These are phyloP conservation scores for Theropithecus gelada DNA, from an alignment of 2,113 vertebrate genomes.

Conservation along the genomic window DNA sequence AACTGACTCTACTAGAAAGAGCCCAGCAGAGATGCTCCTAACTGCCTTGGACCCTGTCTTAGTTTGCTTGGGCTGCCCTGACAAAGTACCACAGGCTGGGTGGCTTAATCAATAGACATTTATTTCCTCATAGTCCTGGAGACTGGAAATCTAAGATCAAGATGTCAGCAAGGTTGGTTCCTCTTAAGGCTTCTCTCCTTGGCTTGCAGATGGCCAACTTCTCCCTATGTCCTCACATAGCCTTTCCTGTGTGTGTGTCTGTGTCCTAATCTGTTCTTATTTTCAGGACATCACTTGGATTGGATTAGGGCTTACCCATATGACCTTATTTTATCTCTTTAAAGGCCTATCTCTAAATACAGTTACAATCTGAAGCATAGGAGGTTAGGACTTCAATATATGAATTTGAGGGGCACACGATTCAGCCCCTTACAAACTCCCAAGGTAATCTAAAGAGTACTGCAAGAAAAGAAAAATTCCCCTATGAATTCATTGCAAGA, in stretches of 20 bases:
- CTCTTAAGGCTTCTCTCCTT: neutral
- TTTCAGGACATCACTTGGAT: neutral
- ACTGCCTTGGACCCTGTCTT: neutral
- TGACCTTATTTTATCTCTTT: neutral
- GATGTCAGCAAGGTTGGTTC: neutral
- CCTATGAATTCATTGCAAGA: neutral
- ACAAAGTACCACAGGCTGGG: neutral
- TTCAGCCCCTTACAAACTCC: neutral
- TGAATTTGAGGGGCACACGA: neutral
- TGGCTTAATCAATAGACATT: neutral
- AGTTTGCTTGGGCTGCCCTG: neutral
- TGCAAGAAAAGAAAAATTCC: neutral
- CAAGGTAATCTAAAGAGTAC: neutral
- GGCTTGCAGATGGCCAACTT: neutral
- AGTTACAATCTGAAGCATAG: neutral
- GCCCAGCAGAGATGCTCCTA: neutral
- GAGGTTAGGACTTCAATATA: neutral
- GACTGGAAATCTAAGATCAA: neutral
- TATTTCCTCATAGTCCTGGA: slow-evolving; percentile 11
- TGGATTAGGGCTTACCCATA: neutral
- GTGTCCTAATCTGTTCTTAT: neutral
- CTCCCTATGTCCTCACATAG: neutral
- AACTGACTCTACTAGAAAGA: neutral
- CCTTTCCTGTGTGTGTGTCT: neutral
- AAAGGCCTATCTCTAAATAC: neutral